Conservation (phyloP, 1,140 invertebrate genomes). For the Drosophila lowei region DNA sequence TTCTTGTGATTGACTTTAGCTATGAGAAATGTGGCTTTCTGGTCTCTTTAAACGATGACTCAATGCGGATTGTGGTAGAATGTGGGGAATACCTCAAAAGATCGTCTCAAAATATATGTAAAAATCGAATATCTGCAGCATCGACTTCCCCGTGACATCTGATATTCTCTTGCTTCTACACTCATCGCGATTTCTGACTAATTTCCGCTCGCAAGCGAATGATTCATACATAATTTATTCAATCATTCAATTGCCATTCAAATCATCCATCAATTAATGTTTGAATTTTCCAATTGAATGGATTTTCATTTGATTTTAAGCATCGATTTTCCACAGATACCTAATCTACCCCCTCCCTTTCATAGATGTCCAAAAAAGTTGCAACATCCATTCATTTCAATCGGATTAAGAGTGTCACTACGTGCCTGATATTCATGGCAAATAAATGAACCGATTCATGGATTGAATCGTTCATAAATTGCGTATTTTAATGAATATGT, state of each 20-base stretch:
- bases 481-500: slow-evolving; percentile 47
- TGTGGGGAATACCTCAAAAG: background rate
- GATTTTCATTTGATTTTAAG: slow-evolving; percentile 17
- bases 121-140: too few species aligned
- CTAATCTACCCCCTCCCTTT: background rate
- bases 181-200: too few species aligned
- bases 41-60: slow-evolving; percentile 1
- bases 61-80: background rate
- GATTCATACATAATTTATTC: slow-evolving; percentile 9
- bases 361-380: slow-evolving; percentile 36
- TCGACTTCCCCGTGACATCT: too few species aligned
- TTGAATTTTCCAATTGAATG: slow-evolving; percentile 52
- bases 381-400: slow-evolving; percentile 30
- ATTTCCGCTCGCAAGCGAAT: slow-evolving; percentile 11
- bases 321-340: slow-evolving; percentile 32
- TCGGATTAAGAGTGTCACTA: slow-evolving; percentile 26
- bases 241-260: slow-evolving; percentile 28
- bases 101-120: too few species aligned
- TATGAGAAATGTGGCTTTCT: too few species aligned
- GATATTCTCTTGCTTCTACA: too few species aligned
- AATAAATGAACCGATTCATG: slow-evolving; percentile 32
- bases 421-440: slow-evolving; percentile 43
- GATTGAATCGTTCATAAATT: slow-evolving; percentile 71
- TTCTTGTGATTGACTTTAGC: too few species aligned
- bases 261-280: slow-evolving; percentile 43